A percentile compares a stretch with the other conserved stretches of the same genome.
phyloP scores from a whole-genome alignment of 2,888 invertebrate species.

The Hirtodrosophila confusa region DNA sequence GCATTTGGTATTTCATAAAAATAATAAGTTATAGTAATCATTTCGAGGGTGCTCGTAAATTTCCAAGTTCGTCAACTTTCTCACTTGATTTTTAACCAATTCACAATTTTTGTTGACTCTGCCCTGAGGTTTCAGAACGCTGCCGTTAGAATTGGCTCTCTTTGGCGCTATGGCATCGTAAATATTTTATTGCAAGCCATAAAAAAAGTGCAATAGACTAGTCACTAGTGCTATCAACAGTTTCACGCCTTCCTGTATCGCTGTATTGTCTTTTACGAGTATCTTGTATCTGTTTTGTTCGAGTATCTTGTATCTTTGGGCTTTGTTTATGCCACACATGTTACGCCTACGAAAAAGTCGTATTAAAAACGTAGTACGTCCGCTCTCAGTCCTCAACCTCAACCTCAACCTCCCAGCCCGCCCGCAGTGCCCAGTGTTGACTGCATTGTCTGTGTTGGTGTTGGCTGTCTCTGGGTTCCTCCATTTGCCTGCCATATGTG shows the following conservation, averaged over 20 bases:
- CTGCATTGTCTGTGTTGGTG: constrained; percentile 37
- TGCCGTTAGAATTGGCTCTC: constrained; percentile 42
- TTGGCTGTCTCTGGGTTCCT: constrained; percentile 43
- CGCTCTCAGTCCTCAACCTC: constrained; percentile 18
- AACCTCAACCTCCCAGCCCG: constrained; percentile 8
- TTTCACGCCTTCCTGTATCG: constrained; percentile 69
- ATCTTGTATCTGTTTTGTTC: constrained; percentile 26
- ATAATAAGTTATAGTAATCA: not conserved
- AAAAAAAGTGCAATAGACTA: constrained; percentile 66
- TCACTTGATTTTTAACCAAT: constrained; percentile 17
- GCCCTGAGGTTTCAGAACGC: constrained; percentile 7
- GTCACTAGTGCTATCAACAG: constrained; percentile 66
- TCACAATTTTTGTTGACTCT: constrained; percentile 24
- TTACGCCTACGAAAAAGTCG: constrained; percentile 73
- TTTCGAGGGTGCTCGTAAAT: constrained; percentile 28
- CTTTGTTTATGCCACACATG: constrained; percentile 77
- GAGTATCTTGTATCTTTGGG: constrained; percentile 34
- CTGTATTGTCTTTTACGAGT: constrained; percentile 22
- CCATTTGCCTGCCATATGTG: constrained; percentile 73
- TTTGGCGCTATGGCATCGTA: constrained; percentile 72
- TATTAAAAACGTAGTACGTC: constrained; percentile 55
- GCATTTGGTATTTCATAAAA: too few species aligned
- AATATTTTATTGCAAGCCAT: constrained; percentile 71
- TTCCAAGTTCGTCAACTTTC: not conserved
- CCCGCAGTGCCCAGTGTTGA: constrained; percentile 13